Percentiles rank a stretch among this genome's conserved stretches.
Evolutionary conservation across 2,113 vertebrate species (phyloP).

Genomic region (Elachura formosa): DNA sequence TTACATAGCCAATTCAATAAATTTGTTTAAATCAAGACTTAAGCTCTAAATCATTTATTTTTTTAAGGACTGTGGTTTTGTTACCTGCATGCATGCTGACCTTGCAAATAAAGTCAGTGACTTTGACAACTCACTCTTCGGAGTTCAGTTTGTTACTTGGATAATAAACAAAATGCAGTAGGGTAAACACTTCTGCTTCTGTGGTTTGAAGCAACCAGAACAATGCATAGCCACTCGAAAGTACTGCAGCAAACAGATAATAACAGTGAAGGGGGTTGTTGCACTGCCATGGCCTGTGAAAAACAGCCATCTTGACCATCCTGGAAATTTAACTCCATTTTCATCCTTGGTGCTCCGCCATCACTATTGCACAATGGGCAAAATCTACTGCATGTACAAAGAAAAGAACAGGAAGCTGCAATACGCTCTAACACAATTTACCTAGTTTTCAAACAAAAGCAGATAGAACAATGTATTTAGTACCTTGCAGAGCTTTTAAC

Average conservation of each 20-base stretch:
- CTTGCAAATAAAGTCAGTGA: not conserved
- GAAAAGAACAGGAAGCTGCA: not conserved
- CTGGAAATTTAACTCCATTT: not conserved
- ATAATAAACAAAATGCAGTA: not conserved
- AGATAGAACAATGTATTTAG: fast-evolving
- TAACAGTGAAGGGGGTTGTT: not conserved
- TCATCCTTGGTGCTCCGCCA: not conserved
- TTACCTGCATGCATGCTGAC: not conserved
- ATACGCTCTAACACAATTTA: not conserved
- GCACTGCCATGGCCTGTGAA: not conserved
- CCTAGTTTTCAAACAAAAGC: not conserved
- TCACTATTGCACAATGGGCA: not conserved
- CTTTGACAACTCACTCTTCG: not conserved
- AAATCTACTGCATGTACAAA: not conserved
- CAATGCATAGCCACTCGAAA: not conserved
- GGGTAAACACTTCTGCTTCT: not conserved
- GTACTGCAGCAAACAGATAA: not conserved
- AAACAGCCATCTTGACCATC: not conserved
- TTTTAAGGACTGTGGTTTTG: not conserved
- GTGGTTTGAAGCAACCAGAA: not conserved
- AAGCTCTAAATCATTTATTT: not conserved
- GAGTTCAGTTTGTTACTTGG: not conserved
- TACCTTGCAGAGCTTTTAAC: not conserved
- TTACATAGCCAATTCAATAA: not conserved
- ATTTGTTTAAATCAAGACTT: not conserved